Percentiles rank a stretch among this genome's conserved stretches.
Evolutionary conservation across 2,888 invertebrate genomes (phyloP).

Genomic region (Luperina nickerlii): DNA sequence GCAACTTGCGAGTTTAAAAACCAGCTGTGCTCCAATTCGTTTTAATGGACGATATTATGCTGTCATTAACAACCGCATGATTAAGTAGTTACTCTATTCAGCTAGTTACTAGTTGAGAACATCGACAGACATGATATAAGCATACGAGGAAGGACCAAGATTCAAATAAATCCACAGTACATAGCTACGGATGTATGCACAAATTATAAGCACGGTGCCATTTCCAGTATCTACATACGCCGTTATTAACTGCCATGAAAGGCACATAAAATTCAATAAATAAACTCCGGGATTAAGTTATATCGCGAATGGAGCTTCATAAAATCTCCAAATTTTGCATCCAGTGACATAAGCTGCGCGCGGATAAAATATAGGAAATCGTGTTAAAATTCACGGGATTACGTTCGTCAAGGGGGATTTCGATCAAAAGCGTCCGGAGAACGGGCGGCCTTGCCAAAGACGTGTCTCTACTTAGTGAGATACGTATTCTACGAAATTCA

Average conservation of each 20-base stretch:
- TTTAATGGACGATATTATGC: slow-evolving; percentile 6
- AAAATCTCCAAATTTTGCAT: slow-evolving; percentile 64
- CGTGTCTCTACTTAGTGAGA: slow-evolving; percentile 58
- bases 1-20: not conserved
- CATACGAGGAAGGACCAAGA: not conserved
- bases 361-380: slow-evolving; percentile 41
- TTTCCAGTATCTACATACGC: slow-evolving; percentile 11
- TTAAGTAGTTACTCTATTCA: slow-evolving; percentile 7
- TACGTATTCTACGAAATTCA: slow-evolving; percentile 78
- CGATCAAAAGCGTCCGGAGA: slow-evolving; percentile 54
- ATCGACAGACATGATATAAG: slow-evolving; percentile 3
- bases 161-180: slow-evolving; percentile 25
- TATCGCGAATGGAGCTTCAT: slow-evolving; percentile 50
- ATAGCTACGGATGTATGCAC: slow-evolving; percentile 6
- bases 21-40: not conserved
- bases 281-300: slow-evolving; percentile 51
- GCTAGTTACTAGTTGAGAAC: not conserved
- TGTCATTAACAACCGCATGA: slow-evolving; percentile 4
- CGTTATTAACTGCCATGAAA: slow-evolving; percentile 31
- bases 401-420: slow-evolving; percentile 54
- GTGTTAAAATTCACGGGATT: slow-evolving; percentile 64
- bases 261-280: slow-evolving; percentile 57
- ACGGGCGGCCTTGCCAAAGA: slow-evolving; percentile 52
- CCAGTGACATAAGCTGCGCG: slow-evolving; percentile 60
- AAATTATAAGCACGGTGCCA: slow-evolving; percentile 21